Evolutionary conservation across 37 sponge, comb jelly and placozoan species (phyloP), one percentile per base, ranked within the genome.

Genomic region (Halisarca cf. caerulea): DNA sequence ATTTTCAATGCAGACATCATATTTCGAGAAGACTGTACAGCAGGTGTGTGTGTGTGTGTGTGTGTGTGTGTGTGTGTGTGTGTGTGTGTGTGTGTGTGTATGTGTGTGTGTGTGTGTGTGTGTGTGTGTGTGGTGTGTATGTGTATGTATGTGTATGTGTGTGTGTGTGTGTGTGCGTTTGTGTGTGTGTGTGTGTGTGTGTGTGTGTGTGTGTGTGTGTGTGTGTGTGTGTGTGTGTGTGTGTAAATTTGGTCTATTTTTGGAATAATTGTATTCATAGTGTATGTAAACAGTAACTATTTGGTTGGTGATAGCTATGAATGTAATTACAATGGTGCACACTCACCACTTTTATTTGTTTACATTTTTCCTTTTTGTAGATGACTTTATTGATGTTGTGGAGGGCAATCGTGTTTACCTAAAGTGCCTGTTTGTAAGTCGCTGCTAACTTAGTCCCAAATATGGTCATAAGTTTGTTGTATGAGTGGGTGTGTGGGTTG

Each of bases 331-430:
- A n/a, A n/a, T n/a, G n/a, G n/a, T n/a, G n/a, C n/a, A n/a, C n/a
- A n/a, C n/a, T n/a, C n/a, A n/a, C n/a, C n/a, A n/a, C n/a, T n/a
- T n/a, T n/a, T n/a, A n/a, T n/a, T n/a, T n/a, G n/a, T 64, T 15
- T 64, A 18, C 58, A 77, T 21, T 66, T n/a, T 77, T 44, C 30
- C 25, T 24, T 21, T 43, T 39, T 81, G 30, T 72, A 91, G 99
- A 99, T 85, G 99, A 99, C 24, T 86, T 99, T 55, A 97, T 99
- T 59, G 99, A 99, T 82, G 94, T 99, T 18, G 95, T 99, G 32
- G 81, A 89, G 58, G 99, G 99, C 25, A 99, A 97, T 92, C 84
- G 99, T 70, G 96, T 99, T 38, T 99, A 99, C 87, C 72, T 99
- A 34, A 91, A 95, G 60, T 99, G 99, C 61, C 28, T 99, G 15